Evolutionary conservation across 2,113 vertebrate species (phyloP).

Genomic region (Lynx canadensis): DNA sequence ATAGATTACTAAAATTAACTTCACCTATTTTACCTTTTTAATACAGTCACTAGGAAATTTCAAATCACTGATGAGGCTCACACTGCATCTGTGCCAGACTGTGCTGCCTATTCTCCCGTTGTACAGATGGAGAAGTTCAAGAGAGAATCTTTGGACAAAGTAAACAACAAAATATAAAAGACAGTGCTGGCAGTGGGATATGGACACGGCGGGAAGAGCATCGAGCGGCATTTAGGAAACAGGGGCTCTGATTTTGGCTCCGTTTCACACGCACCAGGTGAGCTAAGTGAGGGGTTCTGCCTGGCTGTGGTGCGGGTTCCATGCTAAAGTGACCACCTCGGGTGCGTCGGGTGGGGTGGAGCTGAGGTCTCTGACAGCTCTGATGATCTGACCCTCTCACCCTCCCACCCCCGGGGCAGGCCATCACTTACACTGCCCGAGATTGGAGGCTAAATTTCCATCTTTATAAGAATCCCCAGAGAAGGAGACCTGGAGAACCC

Average conservation of each 20-base stretch:
- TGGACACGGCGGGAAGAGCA: neutral
- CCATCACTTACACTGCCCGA: neutral
- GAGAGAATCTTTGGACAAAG: neutral
- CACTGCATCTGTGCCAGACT: neutral
- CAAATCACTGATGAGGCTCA: neutral
- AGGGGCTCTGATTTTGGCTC: neutral
- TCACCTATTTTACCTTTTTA: neutral
- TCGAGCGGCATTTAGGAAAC: neutral
- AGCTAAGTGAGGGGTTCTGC: neutral
- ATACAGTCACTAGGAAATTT: neutral
- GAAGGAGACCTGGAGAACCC: slow-evolving; percentile 19
- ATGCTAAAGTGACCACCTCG: neutral
- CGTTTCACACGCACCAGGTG: neutral
- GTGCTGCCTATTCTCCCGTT: neutral
- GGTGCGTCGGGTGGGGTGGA: neutral
- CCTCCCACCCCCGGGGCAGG: neutral
- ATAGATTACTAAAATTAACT: neutral
- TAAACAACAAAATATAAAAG: neutral
- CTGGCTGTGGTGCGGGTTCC: neutral
- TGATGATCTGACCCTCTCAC: neutral
- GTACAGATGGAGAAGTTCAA: neutral
- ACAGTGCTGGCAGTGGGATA: accelerated
- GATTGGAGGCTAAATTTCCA: neutral
- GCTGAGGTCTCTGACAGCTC: neutral
- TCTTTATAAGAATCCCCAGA: neutral